These are phyloP conservation scores for Scotopteryx bipunctaria DNA, from an alignment of 2,888 invertebrate species.

Conservation along the genomic window DNA sequence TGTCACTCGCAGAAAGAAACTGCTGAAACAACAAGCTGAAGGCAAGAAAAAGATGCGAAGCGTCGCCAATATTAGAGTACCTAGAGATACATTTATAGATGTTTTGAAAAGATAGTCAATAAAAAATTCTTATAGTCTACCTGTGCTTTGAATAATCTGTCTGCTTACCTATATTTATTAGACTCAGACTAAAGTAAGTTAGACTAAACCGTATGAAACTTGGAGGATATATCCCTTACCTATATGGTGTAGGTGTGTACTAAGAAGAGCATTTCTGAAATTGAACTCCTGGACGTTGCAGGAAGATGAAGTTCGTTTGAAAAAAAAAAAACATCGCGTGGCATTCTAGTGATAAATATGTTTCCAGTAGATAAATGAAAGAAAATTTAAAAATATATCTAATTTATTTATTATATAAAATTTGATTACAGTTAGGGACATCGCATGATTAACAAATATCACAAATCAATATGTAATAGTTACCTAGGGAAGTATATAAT, in stretches of 20 bases:
- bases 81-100: slow-evolving; percentile 96
- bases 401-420: slow-evolving; percentile 64
- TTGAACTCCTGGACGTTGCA: too few relatives aligned
- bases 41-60: slow-evolving; percentile 97
- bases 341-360: too few relatives aligned
- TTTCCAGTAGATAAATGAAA: too few relatives aligned
- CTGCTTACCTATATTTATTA: too few relatives aligned
- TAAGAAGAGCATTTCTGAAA: too few relatives aligned
- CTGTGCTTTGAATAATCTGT: too few relatives aligned
- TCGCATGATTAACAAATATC: slow-evolving; percentile 66
- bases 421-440: slow-evolving; percentile 62
- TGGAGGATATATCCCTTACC: too few relatives aligned
- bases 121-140: not conserved
- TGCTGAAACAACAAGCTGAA: slow-evolving; percentile 94
- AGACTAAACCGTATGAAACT: too few relatives aligned
- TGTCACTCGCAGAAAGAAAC: slow-evolving; percentile 93
- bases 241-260: too few relatives aligned
- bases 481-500: slow-evolving; percentile 41
- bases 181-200: too few relatives aligned
- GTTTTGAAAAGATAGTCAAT: slow-evolving; percentile 88
- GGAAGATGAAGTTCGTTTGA: too few relatives aligned
- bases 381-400: slow-evolving; percentile 49
- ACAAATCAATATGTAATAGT: slow-evolving; percentile 52
- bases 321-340: too few relatives aligned
- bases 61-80: slow-evolving; percentile 95